phyloP scores from a whole-genome alignment of 2,797 vertebrate species.

The Rhyacichthys aspro region DNA sequence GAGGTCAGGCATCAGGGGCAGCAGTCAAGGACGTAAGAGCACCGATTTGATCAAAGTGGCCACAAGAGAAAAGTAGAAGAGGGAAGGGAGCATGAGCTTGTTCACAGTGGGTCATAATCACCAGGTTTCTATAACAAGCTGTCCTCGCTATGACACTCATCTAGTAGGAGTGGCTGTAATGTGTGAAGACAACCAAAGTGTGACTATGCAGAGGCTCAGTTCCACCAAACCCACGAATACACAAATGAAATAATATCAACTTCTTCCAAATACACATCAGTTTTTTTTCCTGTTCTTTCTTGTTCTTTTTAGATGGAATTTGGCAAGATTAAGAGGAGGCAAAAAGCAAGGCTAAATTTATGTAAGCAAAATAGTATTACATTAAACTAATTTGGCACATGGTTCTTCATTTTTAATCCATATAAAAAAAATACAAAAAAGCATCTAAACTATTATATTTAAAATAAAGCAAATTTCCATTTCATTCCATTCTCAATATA shows the following conservation, averaged over 20 bases:
- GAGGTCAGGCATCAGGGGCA: slow-evolving; percentile 63
- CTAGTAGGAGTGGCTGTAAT: slow-evolving; percentile 41
- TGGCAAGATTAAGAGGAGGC: no score
- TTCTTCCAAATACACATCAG: no score
- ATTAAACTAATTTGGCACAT: no score
- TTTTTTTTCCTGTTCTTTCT: no score
- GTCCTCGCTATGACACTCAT: slow-evolving; percentile 44
- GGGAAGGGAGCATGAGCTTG: slow-evolving; percentile 35
- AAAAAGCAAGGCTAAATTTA: no score
- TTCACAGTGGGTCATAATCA: slow-evolving; percentile 61
- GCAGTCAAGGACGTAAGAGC: slow-evolving; percentile 71
- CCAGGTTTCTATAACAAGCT: slow-evolving; percentile 61
- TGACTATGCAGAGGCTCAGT: slow-evolving; percentile 15
- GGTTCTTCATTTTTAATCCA: no score
- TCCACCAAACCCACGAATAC: slow-evolving; percentile 3
- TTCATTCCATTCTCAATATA: no score
- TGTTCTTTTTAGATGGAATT: no score
- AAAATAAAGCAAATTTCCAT: no score
- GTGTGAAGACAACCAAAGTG: slow-evolving; percentile 17
- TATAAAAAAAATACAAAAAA: no score
- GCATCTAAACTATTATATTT: no score
- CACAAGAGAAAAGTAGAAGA: slow-evolving; percentile 56
- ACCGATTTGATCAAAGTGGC: slow-evolving; percentile 71
- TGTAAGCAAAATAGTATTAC: no score
- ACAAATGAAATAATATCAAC: background rate